Base-by-base conservation (phyloP, 2,113 vertebrate species). In the Lycocorax pyrrhopterus region DNA sequence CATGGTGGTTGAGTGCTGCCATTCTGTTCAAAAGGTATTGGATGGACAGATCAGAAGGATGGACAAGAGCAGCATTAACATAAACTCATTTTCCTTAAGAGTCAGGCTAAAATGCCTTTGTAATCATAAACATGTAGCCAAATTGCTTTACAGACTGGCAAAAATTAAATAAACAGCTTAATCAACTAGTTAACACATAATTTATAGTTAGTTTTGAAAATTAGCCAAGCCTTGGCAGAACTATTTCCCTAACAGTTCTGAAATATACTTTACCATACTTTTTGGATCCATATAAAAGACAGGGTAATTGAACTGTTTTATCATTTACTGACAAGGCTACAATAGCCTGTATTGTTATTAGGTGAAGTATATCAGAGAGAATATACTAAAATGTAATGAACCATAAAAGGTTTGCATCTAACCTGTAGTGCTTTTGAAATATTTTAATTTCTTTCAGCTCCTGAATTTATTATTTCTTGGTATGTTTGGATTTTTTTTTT, bases 381-480 rank as follows among this genome's bases (percentile, higher is more conserved):
- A 97, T 92, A 95, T 82, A 97, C 88, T 95, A 96, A 97, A 96
- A 98, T 18, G 63, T 81, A 97, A 97, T 95, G 93, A 97, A 95
- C 84, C 81, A 96, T 96, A 96, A 89, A 96, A 94, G 16, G 91
- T 93, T 96, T 92, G 88, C 87, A 95, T 95, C 95, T 91, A 97
- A 92, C 82, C 64, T 85, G 79, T 59, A 94, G 58, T 81, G n/a
- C 16, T 94, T 84, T 87, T 72, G 56, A 94, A 76, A 68, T 91
- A 95, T 87, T 96, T 95, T 35, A 83, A 39, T 94, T 96, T 96
- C 96, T 96, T 96, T 75, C 69, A 69, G 23, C 83, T 83, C 51
- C 41, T 63, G 96, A 96, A 89, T 91, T 96, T 41, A 85, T 94
- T 96, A 94, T 92, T 96, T 92, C 90, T 92, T 94, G 30, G 9